Evolutionary conservation across 2,113 vertebrate species (phyloP), one percentile per base, ranked within the genome.

Genomic region (Apodemus speciosus): DNA sequence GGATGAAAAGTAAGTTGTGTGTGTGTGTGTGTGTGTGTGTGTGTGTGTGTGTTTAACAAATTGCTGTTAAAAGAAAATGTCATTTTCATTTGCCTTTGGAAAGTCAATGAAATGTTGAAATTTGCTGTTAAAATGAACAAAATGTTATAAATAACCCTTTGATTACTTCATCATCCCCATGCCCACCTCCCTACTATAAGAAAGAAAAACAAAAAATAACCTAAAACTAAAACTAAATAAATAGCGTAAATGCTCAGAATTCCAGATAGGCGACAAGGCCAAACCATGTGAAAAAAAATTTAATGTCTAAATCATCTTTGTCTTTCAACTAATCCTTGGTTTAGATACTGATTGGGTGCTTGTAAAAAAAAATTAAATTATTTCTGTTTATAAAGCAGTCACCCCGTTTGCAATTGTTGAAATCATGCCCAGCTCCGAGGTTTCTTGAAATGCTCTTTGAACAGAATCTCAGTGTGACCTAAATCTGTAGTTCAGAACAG

Each of bases 381-480:
- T 97, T 97, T 98, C 94, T 10, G 73, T 96, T 96, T 94, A 38
- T 97, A 96, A 97, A 98, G 97, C 97, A 97, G 96, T 97, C 96
- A 97, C 96, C 97, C 98, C 97, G 97, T 95, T 98, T 92, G 97
- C 88, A 94, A 7, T 97, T 97, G 7, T 62, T 88, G 97, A 98
- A 94, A 96, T 95, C 96, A 43, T 98, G 96, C 98, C 97, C 97
- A 97, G 96, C 97, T 92, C 93, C 98, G 97, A 93, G 96, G 97
- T 98, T 98, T 98, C 97, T 83, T 97, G 97, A 98, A 95, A 94
- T 97, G 97, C 95, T 98, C 97, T 96, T 97, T 98, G 77, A 40
- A 97, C 96, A 96, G 96, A 98, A 98, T 98, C 97, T 98, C 95
- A 97, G 97, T 95, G 97, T 98, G 97, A 98, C 97, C 97, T 97